Conservation (phyloP, 2,888 invertebrate genomes). For the Agrotis exclamationis region DNA sequence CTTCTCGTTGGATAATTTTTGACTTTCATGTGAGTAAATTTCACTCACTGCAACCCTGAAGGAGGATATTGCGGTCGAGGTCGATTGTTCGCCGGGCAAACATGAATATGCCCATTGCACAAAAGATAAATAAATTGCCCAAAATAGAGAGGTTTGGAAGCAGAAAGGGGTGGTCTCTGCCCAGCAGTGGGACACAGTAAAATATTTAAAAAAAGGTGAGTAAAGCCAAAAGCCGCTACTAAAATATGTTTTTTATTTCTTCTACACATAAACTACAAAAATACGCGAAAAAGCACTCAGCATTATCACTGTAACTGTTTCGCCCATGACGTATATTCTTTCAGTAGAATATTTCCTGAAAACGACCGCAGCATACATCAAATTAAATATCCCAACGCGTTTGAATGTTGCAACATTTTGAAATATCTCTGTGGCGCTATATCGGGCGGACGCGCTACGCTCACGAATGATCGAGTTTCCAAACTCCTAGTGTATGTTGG, state of each 20-base stretch:
- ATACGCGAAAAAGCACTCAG: conserved; percentile 11
- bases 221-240: background rate
- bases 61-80: too few relatives aligned
- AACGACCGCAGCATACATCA: conserved; percentile 38
- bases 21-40: background rate
- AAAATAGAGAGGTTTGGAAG: too few relatives aligned
- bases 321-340: conserved; percentile 6
- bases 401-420: conserved; percentile 47
- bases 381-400: conserved; percentile 55
- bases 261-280: background rate
- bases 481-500: conserved; percentile 29
- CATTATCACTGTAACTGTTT: conserved; percentile 22
- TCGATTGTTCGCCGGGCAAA: too few relatives aligned
- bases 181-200: too few relatives aligned
- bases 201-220: background rate
- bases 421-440: conserved; percentile 38
- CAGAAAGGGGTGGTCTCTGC: too few relatives aligned
- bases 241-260: background rate
- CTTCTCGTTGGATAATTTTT: background rate
- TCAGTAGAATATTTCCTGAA: conserved; percentile 39
- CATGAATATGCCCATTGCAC: too few relatives aligned
- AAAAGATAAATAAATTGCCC: too few relatives aligned
- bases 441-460: conserved; percentile 43
- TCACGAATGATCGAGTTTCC: conserved; percentile 58
- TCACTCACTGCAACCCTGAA: too few relatives aligned